Base-by-base conservation (phyloP, 64 coral and sea anemone genomes). In the Pachyseris speciosa region DNA sequence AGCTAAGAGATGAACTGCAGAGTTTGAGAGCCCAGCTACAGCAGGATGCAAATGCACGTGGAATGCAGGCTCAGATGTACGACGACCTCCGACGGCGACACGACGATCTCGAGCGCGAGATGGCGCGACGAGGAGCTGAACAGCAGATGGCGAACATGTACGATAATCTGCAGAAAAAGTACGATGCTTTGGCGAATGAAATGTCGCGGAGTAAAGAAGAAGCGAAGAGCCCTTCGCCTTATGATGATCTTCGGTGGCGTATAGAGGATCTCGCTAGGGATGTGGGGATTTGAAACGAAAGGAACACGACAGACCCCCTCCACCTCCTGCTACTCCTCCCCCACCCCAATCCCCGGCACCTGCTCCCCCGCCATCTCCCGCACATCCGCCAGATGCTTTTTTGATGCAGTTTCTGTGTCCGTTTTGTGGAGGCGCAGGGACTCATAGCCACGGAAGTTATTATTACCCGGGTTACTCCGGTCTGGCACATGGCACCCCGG, bases 61-160 rank as follows among this genome's bases (percentile, higher is more conserved):
- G 72, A 36, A 38, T 96, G 77, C 95, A 96, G 58, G 45, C 95
- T 64, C 91, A 96, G 3, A 80, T 96, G 71, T 94, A 93, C 52
- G 95, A 93, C 29, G 95, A 96, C 71, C 91, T 96, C 22, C 80
- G 91, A 63, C 71, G 95, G 26, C 69, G 89, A 65, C 95, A 96
- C 32, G 95, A 96, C 78, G 95, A 96, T 47, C 67, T 96, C 34
- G 91, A 96, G 38, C 91, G 95, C 34, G 95, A 96, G 19, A 90
- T 96, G 83, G 95, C 91, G 13, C 95, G 91, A 17, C 81, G 91
- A 70, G 93, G 93, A 50, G 86, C 95, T 25, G 91, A 96, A n/a
- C 95, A 96, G 39, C 95, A 96, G 45, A 96, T 96, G 95, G 59
- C 86, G 31, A 90, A 53, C 49, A 89, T 96, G 91, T 96, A 96